These are phyloP conservation scores for Carettochelys insculpta DNA, from an alignment of 2,113 vertebrate genomes.

Conservation along the genomic window DNA sequence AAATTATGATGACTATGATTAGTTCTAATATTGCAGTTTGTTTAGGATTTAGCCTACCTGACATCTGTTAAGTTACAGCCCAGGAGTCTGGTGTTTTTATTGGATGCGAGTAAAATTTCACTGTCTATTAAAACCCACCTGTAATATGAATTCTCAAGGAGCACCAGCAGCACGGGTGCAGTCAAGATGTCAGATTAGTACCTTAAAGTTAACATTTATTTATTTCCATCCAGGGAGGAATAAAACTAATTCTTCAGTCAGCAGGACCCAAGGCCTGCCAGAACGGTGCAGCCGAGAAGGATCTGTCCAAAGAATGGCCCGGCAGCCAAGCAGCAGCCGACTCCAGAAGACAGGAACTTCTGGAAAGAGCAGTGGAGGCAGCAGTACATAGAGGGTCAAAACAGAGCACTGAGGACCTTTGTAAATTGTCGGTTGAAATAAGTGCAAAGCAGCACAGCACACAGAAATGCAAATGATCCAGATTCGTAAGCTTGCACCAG, in stretches of 20 bases:
- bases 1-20: neutral
- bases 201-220: neutral
- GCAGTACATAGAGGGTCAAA: slow-evolving; percentile 60
- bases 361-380: slow-evolving; percentile 82
- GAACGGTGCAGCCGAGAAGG: slow-evolving; percentile 73
- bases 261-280: slow-evolving; percentile 40
- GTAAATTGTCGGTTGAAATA: neutral
- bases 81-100: neutral
- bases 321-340: slow-evolving; percentile 82
- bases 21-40: neutral
- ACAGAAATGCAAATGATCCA: neutral
- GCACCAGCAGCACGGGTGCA: neutral
- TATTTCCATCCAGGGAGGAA: slow-evolving; percentile 71
- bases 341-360: slow-evolving; percentile 77
- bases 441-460: neutral
- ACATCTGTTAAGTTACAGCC: neutral
- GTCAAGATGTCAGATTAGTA: neutral
- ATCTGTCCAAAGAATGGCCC: slow-evolving; percentile 79
- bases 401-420: neutral
- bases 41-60: neutral
- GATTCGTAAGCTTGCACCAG: neutral
- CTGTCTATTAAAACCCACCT: neutral
- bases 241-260: slow-evolving; percentile 60
- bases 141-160: neutral
- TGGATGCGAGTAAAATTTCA: neutral